Percentiles rank a stretch among this genome's conserved stretches.
Evolutionary conservation across 2,888 invertebrate species (phyloP).

Genomic region (Steinernema hermaphroditum): DNA sequence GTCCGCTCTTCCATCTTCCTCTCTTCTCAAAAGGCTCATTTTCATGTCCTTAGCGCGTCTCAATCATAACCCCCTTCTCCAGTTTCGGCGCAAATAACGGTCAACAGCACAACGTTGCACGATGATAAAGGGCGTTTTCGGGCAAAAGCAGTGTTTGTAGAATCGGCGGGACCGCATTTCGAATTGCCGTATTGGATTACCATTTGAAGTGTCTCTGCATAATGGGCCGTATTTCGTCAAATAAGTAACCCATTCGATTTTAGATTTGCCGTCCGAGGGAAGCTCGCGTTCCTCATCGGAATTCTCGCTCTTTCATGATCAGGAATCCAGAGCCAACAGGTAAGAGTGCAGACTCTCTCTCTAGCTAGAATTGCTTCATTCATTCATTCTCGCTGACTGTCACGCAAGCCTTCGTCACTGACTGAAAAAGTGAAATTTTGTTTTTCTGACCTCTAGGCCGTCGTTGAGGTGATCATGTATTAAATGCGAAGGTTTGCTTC

Average conservation of each 20-base stretch:
- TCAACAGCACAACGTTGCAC: not conserved
- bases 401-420: too few relatives aligned
- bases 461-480: not conserved
- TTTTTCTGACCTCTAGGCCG: not conserved
- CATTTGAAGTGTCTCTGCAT: slow-evolving; percentile 24
- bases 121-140: slow-evolving; percentile 5
- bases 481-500: not conserved
- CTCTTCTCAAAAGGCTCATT: not conserved
- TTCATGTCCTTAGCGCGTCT: not conserved
- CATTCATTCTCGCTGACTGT: too few relatives aligned
- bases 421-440: not conserved
- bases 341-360: not conserved
- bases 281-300: slow-evolving; percentile 27
- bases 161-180: slow-evolving; percentile 9
- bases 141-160: not conserved
- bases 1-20: not conserved
- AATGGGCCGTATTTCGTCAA: slow-evolving; percentile 4
- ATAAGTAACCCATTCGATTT: slow-evolving; percentile 25
- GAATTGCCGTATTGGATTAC: slow-evolving; percentile 31
- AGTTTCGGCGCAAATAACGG: not conserved
- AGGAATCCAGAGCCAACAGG: slow-evolving; percentile 22
- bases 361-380: too few relatives aligned
- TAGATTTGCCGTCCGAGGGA: slow-evolving; percentile 26
- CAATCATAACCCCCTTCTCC: slow-evolving; percentile 1
- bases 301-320: slow-evolving; percentile 25